Conservation (phyloP, 53 echinoderm and acorn worm species). For the Hippasteria phrygiana region DNA sequence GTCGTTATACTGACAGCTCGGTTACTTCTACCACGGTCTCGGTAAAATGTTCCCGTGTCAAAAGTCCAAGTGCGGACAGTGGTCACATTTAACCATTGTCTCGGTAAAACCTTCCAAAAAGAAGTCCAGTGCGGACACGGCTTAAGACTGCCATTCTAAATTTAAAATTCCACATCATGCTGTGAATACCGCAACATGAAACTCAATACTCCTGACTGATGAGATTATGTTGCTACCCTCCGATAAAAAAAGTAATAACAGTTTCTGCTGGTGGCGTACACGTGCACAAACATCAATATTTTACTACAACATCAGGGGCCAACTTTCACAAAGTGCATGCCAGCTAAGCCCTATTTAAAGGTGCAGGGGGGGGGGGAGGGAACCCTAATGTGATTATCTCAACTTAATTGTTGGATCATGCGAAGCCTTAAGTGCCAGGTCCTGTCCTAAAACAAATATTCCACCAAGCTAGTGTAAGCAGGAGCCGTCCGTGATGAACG, state of each 20-base stretch:
- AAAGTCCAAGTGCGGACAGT: too few species aligned
- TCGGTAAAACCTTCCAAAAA: too few species aligned
- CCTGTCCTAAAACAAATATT: conserved; percentile 13
- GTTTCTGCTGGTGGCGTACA: too few species aligned
- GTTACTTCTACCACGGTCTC: too few species aligned
- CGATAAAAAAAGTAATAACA: too few species aligned
- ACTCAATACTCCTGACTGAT: not conserved
- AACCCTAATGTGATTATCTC: conserved; percentile 20
- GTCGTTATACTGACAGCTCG: too few species aligned
- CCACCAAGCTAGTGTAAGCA: not conserved
- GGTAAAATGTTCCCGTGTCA: too few species aligned
- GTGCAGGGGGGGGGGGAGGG: not conserved
- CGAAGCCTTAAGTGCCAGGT: not conserved
- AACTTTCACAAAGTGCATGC: not conserved
- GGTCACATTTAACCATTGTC: too few species aligned
- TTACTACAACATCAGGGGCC: too few species aligned
- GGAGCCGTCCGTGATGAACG: not conserved
- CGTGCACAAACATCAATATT: too few species aligned
- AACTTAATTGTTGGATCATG: conserved; percentile 4
- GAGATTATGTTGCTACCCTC: not conserved
- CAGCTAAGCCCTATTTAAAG: not conserved
- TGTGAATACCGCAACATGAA: not conserved
- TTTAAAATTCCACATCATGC: not conserved
- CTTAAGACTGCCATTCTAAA: not conserved
- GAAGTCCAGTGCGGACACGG: too few species aligned